Conservation (phyloP, 2,113 vertebrate genomes). For the Mesoclemmys tuberculata region DNA sequence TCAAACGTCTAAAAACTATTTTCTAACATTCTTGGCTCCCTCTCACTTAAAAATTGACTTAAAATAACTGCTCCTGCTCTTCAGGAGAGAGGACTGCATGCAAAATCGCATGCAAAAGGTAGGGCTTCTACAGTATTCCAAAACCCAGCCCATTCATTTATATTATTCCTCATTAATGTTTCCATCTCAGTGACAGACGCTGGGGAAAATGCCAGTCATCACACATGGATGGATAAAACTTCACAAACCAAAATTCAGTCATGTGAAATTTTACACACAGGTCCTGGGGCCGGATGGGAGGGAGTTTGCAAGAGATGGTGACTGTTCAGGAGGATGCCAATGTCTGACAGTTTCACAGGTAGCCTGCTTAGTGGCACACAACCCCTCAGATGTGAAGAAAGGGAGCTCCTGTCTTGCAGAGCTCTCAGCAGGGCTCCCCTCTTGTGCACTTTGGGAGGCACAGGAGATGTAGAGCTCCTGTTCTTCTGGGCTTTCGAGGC, state of each 20-base stretch:
- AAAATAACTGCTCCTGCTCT: neutral
- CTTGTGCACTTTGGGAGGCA: neutral
- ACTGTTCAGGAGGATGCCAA: neutral
- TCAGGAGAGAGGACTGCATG: neutral
- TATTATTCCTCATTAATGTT: neutral
- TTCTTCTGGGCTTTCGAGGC: neutral
- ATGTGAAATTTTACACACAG: neutral
- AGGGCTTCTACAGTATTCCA: neutral
- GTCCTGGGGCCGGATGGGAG: neutral
- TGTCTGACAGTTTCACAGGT: neutral
- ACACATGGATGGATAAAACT: neutral
- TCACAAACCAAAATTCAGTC: neutral
- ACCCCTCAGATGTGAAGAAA: neutral
- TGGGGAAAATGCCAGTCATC: neutral
- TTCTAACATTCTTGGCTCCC: neutral
- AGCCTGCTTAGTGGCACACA: neutral
- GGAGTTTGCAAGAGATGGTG: neutral
- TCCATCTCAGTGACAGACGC: accelerated
- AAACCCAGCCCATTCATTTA: neutral
- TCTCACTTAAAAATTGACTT: neutral
- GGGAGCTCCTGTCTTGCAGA: neutral
- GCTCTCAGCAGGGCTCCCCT: neutral
- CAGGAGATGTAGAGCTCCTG: neutral
- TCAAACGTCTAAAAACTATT: neutral
- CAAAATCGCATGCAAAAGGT: neutral